These are phyloP conservation scores for Sinohyriopsis cumingii DNA, from an alignment of 2,888 invertebrate species.

Conservation along the genomic window DNA sequence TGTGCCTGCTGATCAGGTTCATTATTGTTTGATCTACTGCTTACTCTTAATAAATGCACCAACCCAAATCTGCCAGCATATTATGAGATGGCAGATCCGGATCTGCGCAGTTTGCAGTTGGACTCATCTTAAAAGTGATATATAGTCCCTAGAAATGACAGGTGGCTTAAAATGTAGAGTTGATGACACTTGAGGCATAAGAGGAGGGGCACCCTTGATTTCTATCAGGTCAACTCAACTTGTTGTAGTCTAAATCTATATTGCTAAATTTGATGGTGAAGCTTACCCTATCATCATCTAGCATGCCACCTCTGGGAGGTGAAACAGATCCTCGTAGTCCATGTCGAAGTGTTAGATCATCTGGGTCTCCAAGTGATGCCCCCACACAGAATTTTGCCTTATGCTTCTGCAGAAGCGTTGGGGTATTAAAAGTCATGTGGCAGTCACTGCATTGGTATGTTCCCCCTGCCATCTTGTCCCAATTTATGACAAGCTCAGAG, in stretches of 20 bases:
- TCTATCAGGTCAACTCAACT: no score
- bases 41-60: no score
- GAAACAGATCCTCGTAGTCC: conserved; percentile 39
- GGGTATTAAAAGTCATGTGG: conserved; percentile 61
- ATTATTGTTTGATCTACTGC: no score
- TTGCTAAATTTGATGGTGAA: background rate
- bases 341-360: conserved; percentile 47
- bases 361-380: conserved; percentile 50
- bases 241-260: background rate
- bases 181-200: no score
- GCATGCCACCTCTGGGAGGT: conserved; percentile 29
- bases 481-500: conserved; percentile 20
- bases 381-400: conserved; percentile 64
- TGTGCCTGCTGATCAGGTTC: no score
- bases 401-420: conserved; percentile 57
- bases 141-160: no score
- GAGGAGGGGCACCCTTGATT: no score
- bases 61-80: no score
- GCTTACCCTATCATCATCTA: conserved; percentile 38
- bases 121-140: no score
- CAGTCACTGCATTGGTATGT: conserved; percentile 57
- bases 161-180: no score
- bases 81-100: no score
- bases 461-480: conserved; percentile 24
- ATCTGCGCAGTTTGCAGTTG: no score